These are phyloP conservation scores for Galeruca laticollis DNA, from an alignment of 2,888 invertebrate genomes.

Conservation along the genomic window DNA sequence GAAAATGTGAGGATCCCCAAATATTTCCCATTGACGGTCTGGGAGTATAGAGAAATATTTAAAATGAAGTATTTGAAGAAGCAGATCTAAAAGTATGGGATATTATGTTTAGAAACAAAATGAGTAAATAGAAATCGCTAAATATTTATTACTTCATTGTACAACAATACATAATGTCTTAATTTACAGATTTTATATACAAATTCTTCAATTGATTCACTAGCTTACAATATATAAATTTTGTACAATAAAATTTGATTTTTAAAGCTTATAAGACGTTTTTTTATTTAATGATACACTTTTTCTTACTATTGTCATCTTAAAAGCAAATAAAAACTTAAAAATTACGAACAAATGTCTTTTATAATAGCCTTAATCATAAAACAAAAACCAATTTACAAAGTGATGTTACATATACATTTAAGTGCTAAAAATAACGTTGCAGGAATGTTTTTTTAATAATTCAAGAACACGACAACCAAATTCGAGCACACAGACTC, in stretches of 20 bases:
- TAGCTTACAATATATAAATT: conserved; percentile 57
- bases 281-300: conserved; percentile 46
- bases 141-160: conserved; percentile 64
- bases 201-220: conserved; percentile 52
- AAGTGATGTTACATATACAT: conserved; percentile 16
- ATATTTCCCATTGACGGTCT: too few relatives aligned
- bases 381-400: background rate
- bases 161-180: conserved; percentile 63
- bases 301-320: conserved; percentile 54
- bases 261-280: conserved; percentile 60
- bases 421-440: conserved; percentile 13
- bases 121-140: conserved; percentile 62
- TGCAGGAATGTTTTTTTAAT: conserved; percentile 9
- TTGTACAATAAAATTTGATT: conserved; percentile 64
- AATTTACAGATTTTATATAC: conserved; percentile 61
- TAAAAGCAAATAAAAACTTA: conserved; percentile 24
- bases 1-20: too few relatives aligned
- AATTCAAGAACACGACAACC: background rate
- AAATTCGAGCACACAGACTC: background rate
- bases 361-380: background rate
- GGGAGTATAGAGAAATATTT: too few relatives aligned
- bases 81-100: background rate
- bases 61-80: too few relatives aligned
- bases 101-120: conserved; percentile 43
- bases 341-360: background rate